Evolutionary conservation across 2,797 vertebrate genomes (phyloP).

Genomic region (Lepilemur ruficaudatus): DNA sequence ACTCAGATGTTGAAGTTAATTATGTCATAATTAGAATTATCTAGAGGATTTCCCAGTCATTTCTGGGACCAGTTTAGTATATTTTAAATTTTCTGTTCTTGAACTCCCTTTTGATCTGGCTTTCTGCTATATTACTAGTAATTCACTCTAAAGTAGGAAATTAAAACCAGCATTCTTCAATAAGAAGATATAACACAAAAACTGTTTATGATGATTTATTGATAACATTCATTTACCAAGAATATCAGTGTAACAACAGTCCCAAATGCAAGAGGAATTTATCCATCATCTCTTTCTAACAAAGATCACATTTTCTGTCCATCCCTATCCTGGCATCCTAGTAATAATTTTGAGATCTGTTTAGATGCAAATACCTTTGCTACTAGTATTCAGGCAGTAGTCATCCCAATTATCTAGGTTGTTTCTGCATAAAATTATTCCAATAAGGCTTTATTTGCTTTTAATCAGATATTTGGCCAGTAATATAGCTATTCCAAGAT

Average conservation of each 20-base stretch:
- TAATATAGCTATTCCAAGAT: not conserved
- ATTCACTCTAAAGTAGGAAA: constrained; percentile 31
- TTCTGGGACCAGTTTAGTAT: not conserved
- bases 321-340: not conserved
- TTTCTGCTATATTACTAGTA: not conserved
- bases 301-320: not conserved
- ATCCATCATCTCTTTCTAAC: not conserved
- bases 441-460: not conserved
- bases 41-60: not conserved
- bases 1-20: not conserved
- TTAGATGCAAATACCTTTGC: not conserved
- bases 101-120: not conserved
- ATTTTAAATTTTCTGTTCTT: constrained; percentile 11
- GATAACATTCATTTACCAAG: not conserved
- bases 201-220: not conserved
- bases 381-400: not conserved
- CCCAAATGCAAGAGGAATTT: not conserved
- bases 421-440: not conserved
- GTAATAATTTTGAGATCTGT: not conserved
- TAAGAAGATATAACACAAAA: not conserved
- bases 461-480: not conserved
- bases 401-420: not conserved
- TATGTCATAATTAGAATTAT: not conserved
- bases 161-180: not conserved
- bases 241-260: not conserved